phyloP scores from a whole-genome alignment of 2,888 invertebrate genomes.

The Himalopsyche japonica region DNA sequence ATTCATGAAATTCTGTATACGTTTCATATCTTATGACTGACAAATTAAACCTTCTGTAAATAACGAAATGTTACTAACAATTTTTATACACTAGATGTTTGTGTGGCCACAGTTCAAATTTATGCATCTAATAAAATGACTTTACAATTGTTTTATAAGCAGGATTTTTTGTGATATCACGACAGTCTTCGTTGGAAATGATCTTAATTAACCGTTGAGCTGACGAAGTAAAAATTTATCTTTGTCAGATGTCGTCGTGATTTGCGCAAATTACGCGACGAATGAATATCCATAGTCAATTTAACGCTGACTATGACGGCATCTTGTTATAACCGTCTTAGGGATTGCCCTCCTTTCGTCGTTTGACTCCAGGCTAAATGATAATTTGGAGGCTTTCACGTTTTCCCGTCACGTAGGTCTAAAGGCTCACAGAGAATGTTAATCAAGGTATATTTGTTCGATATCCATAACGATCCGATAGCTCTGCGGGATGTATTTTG shows the following conservation, averaged over 20 bases:
- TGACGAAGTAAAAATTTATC: not conserved
- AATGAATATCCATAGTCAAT: not conserved
- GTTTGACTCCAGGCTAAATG: not conserved
- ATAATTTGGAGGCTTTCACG: not conserved
- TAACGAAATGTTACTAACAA: too few relatives aligned
- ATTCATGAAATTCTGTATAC: too few relatives aligned
- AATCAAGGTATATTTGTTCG: slow-evolving; percentile 5
- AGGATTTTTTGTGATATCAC: too few relatives aligned
- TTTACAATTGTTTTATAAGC: too few relatives aligned
- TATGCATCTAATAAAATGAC: too few relatives aligned
- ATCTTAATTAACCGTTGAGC: not conserved
- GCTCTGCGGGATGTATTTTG: not conserved
- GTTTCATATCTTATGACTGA: too few relatives aligned
- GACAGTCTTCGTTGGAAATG: too few relatives aligned
- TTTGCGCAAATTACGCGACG: not conserved
- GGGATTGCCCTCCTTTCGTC: not conserved
- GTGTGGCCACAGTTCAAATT: too few relatives aligned
- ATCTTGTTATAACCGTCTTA: not conserved
- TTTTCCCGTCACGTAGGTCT: slow-evolving; percentile 2
- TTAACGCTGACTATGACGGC: not conserved
- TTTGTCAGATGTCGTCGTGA: not conserved
- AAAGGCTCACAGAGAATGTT: not conserved
- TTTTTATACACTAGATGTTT: too few relatives aligned
- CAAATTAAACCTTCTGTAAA: too few relatives aligned
- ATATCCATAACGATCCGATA: not conserved